Evolutionary conservation across 2,797 vertebrate species (phyloP), one percentile per base, ranked within the genome.

Genomic region (Tachyglossus aculeatus): DNA sequence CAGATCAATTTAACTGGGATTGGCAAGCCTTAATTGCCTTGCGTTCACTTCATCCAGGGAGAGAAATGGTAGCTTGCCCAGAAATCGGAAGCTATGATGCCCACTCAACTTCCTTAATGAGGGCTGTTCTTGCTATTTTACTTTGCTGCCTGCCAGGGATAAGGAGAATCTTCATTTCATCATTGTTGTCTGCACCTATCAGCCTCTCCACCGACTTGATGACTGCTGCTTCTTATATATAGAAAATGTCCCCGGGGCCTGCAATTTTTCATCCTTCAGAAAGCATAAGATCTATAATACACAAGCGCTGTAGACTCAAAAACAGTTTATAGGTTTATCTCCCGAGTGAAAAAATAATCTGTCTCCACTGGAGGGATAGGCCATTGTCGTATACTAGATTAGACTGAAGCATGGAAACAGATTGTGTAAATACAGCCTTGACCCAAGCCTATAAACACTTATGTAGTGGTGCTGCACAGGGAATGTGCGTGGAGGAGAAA

Each of bases 241-340:
- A 86, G 40, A 36, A 73, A 74, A 68, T 77, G 33, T 89, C 87
- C 78, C 78, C 62, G 67, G 84, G 82, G 86, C 82, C 80, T 77
- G 33, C 71, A 86, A 90, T 92, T 89, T 89, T 87, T 90, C 89
- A 91, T 91, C 81, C 90, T 92, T 88, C 84, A 84, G 80, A 80
- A 88, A 78, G 85, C 86, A 80, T 73, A 85, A 85, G 84, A 87
- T 91, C 86, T 90, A 82, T 90, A 91, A 90, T 60, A 75, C 80
- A 86, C 88, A 86, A 91, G 43, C 78, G 79, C 66, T 80, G 64
- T 67, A 88, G 86, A 89, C 79, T 90, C 72, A 77, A 85, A 88
- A 83, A 67, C 73, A 84, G 80, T 89, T 91, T 90, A 88, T 81
- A 86, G 86, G 86, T 88, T 92, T 92, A 92, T 91, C 81, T 90